Base-by-base conservation (phyloP, 2,888 invertebrate genomes). In the Rotaria socialis region DNA sequence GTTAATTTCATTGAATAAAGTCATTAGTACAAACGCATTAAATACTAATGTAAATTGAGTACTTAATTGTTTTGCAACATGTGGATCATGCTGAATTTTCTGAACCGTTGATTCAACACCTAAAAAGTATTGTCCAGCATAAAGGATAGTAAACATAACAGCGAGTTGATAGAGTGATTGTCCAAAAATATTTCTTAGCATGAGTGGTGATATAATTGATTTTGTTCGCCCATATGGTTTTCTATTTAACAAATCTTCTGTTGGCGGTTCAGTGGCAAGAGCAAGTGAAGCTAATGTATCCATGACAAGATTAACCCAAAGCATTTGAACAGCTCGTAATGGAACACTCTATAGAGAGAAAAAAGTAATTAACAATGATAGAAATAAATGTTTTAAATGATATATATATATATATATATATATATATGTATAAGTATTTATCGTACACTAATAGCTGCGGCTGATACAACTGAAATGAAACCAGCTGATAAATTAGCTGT, bases 1-100 rank as follows among this genome's bases (percentile, higher is more conserved):
- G 93, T 99, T 99, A 92, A 99, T 96, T 93, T 99, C 99, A 93
- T 99, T 99, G 93, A 98, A 99, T 88, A 99, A 93, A 24, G 99
- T 99, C 99, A 99, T 99, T 96, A 99, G 96, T 88, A 99, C 99
- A 93, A 99, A 99, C 56, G 97, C 95, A 93, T 99, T 99, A 93
- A 99, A 99, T 91, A 99, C 97, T 91, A 99, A 95, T 86, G 99
- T 99, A 93, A 98, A 99, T 93, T 99, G 99, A 92, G 96, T 95
- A 84, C 96, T 94, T 87, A 98, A 97, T 52, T 87, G 87, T 85
- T 89, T 89, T 22, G 19, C 55, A 14, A 35, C 22, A 14, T 80
- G 35, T 55, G 84, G 84, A 24, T 55, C 35, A 19, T 50, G 0
- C 27, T 84, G 35, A 52, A 84, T 55, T 41, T 22, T 22, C 2